A percentile compares a stretch with the other conserved stretches of the same genome.
Evolutionary conservation across 2,888 invertebrate genomes (phyloP).

Genomic region (Bhutanitis thaidina): DNA sequence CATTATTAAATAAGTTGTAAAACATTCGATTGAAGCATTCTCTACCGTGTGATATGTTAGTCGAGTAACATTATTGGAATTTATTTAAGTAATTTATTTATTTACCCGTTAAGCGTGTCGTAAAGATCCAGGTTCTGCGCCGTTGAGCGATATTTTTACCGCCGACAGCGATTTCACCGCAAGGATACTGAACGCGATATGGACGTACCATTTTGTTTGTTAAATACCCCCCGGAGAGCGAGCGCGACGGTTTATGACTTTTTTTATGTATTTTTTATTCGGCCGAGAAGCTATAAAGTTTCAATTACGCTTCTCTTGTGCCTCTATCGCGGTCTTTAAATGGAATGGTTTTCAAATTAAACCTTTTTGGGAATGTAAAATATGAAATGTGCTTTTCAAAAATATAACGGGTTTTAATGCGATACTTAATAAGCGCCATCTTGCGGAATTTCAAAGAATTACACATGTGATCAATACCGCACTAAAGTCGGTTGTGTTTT

Average conservation of each 20-base stretch:
- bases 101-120: no score
- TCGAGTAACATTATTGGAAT: no score
- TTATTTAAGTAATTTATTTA: no score
- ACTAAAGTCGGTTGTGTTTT: no score
- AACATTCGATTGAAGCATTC: no score
- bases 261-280: constrained; percentile 16
- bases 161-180: not conserved
- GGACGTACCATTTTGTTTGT: constrained; percentile 19
- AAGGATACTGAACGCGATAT: constrained; percentile 12
- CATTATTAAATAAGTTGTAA: no score
- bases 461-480: no score
- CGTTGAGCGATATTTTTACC: no score
- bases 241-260: not conserved
- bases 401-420: not conserved
- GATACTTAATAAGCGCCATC: not conserved
- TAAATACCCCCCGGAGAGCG: constrained; percentile 18
- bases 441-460: not conserved
- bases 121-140: no score
- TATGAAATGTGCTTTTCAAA: not conserved
- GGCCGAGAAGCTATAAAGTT: constrained; percentile 6
- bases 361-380: not conserved
- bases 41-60: no score
- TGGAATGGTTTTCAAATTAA: not conserved
- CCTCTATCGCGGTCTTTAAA: not conserved
- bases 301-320: constrained; percentile 9